phyloP scores from a whole-genome alignment of 1,140 invertebrate species.

The Drosophila baimaii region DNA sequence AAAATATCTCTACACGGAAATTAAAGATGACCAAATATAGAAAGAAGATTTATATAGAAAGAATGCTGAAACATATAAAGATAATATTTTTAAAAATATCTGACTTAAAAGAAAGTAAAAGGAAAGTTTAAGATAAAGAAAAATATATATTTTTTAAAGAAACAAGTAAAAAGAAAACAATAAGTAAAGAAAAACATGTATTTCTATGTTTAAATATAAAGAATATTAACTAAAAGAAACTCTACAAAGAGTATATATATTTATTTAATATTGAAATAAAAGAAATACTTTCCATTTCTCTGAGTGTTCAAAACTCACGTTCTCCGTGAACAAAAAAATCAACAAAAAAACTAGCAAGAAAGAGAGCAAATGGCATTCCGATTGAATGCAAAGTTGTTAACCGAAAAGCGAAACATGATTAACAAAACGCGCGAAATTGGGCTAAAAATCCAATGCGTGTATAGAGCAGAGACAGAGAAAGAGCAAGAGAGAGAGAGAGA shows the following conservation, averaged over 20 bases:
- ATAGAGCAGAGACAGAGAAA: neutral
- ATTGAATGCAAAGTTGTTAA: slow-evolving; percentile 74
- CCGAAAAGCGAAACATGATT: slow-evolving; percentile 76
- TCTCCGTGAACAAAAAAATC: neutral
- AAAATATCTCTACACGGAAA: slow-evolving; percentile 43
- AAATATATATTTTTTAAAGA: no score
- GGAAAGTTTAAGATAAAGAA: no score
- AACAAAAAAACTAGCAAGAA: slow-evolving; percentile 9
- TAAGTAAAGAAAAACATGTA: no score
- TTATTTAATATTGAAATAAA: no score
- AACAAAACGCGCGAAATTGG: slow-evolving; percentile 75
- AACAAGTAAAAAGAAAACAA: no score
- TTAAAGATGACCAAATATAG: neutral
- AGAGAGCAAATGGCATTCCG: slow-evolving; percentile 43
- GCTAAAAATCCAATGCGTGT: slow-evolving; percentile 43
- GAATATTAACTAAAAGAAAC: no score
- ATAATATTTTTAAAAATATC: neutral
- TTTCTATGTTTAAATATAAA: no score
- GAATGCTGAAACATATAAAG: neutral
- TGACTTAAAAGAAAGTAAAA: neutral
- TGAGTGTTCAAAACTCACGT: neutral
- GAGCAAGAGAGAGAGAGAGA: neutral
- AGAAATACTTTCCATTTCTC: neutral
- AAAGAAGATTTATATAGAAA: no score
- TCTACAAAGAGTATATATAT: no score